Percentiles rank a stretch among this genome's conserved stretches.
Evolutionary conservation across 2,113 vertebrate species (phyloP).

Genomic region (Eulacestoma nigropectus): DNA sequence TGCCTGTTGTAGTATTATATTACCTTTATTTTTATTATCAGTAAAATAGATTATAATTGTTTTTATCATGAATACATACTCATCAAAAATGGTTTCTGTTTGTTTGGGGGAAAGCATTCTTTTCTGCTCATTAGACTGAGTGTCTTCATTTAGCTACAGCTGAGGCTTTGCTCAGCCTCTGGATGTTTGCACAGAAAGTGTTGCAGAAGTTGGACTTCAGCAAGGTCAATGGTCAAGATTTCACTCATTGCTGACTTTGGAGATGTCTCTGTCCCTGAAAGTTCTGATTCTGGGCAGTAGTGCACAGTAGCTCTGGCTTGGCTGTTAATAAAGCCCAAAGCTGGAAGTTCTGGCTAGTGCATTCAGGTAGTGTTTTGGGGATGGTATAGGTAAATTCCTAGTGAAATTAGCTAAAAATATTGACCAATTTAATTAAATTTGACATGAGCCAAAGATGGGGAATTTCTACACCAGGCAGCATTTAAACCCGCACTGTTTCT

Average conservation of each 20-base stretch:
- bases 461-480: neutral
- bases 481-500: neutral
- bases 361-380: neutral
- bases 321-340: neutral
- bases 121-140: neutral
- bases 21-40: neutral
- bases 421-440: neutral
- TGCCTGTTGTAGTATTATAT: neutral
- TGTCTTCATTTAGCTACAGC: neutral
- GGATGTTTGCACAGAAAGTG: neutral
- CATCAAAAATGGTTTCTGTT: neutral
- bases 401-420: neutral
- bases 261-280: neutral
- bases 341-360: neutral
- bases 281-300: neutral
- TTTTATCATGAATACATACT: neutral
- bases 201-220: neutral
- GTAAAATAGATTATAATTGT: neutral
- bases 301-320: neutral
- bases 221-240: neutral
- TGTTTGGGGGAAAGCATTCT: neutral
- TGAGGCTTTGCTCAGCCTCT: neutral
- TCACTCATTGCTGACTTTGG: neutral
- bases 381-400: neutral
- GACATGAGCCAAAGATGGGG: neutral